Percentiles rank a stretch among this genome's conserved stretches.
Conservation (phyloP, 2,113 vertebrate species). For the Larimichthys polyactis region DNA sequence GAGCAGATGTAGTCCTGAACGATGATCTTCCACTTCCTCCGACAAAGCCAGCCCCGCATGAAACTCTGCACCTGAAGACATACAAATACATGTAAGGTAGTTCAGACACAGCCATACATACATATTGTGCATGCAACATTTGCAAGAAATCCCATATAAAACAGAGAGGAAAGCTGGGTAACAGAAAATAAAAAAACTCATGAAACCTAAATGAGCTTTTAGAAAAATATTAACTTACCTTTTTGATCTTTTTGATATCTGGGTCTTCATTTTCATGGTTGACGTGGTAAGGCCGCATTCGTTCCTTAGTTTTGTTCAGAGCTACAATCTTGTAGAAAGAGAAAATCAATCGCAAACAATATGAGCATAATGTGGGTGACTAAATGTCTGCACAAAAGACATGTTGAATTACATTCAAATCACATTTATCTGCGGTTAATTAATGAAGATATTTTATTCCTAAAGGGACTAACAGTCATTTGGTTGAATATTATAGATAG, state of each 20-base stretch:
- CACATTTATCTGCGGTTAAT: neutral
- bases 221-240: slow-evolving; percentile 83
- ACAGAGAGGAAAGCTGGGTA: neutral
- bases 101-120: neutral
- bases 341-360: slow-evolving; percentile 23
- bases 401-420: neutral
- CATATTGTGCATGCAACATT: neutral
- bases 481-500: slow-evolving; percentile 18
- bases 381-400: neutral
- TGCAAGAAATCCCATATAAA: neutral
- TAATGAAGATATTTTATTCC: neutral
- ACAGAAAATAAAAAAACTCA: neutral
- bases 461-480: neutral
- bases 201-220: neutral
- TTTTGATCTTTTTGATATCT: slow-evolving; percentile 99
- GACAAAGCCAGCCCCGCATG: slow-evolving; percentile 97
- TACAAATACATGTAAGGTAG: neutral
- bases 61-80: slow-evolving; percentile 94
- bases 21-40: slow-evolving; percentile 99
- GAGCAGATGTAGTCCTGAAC: slow-evolving; percentile 99
- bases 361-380: neutral
- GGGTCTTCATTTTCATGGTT: slow-evolving; percentile 95
- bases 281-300: slow-evolving; percentile 95
- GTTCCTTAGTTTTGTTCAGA: slow-evolving; percentile 98
- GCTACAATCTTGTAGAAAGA: slow-evolving; percentile 91